Percentiles rank a stretch among this genome's conserved stretches.
phyloP scores from a whole-genome alignment of 2,888 invertebrate species.

The Erpobdella octoculata region DNA sequence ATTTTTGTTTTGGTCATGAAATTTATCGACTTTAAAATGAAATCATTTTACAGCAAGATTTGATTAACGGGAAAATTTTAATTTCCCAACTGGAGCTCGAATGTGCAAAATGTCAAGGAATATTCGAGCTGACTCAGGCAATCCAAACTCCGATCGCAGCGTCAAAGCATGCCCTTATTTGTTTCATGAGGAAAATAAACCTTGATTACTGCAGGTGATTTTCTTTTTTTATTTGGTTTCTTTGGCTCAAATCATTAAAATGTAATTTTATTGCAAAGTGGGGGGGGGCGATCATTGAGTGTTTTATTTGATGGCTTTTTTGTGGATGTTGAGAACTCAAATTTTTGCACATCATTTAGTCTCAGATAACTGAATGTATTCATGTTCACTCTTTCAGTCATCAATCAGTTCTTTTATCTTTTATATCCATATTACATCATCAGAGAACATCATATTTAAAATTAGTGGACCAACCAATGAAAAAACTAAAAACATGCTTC shows the following conservation, averaged over 20 bases:
- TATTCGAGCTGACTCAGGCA: conserved; percentile 73
- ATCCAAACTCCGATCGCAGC: conserved; percentile 72
- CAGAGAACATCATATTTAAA: no score
- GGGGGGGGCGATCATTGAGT: no score
- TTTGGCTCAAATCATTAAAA: no score
- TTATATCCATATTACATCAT: no score
- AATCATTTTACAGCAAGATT: conserved; percentile 56
- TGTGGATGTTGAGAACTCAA: neutral
- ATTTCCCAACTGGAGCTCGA: conserved; percentile 71
- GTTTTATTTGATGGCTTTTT: neutral
- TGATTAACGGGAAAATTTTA: conserved; percentile 57
- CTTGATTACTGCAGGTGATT: conserved; percentile 64
- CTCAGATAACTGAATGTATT: neutral
- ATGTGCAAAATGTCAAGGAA: conserved; percentile 75
- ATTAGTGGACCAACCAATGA: no score
- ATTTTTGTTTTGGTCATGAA: neutral
- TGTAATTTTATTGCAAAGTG: no score
- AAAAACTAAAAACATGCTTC: no score
- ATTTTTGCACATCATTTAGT: neutral
- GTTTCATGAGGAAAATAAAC: conserved; percentile 64
- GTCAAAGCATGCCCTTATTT: conserved; percentile 65
- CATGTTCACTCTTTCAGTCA: no score
- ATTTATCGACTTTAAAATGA: neutral
- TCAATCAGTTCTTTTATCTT: no score
- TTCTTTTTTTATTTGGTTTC: no score